These are phyloP conservation scores for Mustela nigripes DNA, from an alignment of 2,113 vertebrate genomes.

Conservation along the genomic window DNA sequence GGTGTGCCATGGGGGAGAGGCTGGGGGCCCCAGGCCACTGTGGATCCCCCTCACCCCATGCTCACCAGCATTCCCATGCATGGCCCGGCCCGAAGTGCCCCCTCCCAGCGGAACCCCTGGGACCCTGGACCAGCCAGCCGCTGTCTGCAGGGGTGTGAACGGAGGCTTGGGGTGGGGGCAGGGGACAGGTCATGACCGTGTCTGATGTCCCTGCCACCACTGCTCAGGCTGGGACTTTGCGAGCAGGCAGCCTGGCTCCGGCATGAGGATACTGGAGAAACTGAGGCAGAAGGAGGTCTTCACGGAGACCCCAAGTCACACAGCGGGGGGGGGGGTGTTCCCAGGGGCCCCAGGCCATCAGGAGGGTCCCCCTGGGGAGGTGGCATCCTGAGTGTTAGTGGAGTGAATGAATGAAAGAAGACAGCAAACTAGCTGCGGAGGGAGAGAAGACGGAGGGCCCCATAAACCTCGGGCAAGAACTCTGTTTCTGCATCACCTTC, in stretches of 20 bases:
- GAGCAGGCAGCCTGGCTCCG: not conserved
- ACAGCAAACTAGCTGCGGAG: not conserved
- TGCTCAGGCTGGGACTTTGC: accelerated
- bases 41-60: not conserved
- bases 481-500: not conserved
- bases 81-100: accelerated
- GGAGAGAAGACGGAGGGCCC: too few relatives aligned
- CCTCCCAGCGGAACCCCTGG: not conserved
- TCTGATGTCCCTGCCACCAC: too few relatives aligned
- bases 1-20: not conserved
- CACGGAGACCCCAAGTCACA: not conserved
- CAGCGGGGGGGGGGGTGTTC: not conserved
- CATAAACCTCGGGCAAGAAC: accelerated
- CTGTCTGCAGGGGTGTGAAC: too few relatives aligned
- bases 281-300: not conserved
- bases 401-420: not conserved
- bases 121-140: accelerated
- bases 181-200: not conserved
- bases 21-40: not conserved
- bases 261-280: accelerated
- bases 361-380: too few relatives aligned
- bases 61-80: too few relatives aligned
- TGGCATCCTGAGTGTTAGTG: not conserved
- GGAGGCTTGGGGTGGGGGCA: accelerated
- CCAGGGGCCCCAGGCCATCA: not conserved